A percentile compares a stretch with the other conserved stretches of the same genome.
Conservation (phyloP, 2,888 invertebrate species). For the Meloe dianella region DNA sequence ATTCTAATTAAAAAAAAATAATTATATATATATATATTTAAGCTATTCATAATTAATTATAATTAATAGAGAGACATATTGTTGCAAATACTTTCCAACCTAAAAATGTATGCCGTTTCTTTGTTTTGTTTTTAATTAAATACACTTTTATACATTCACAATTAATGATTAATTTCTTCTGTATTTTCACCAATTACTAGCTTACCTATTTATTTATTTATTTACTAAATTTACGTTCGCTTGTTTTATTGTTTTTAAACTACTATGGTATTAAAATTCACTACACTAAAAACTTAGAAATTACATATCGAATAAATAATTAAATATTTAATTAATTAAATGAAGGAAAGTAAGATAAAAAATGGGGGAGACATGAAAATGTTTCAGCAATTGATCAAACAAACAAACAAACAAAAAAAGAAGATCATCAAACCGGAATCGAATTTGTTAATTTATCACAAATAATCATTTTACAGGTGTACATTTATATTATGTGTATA, state of each 20-base stretch:
- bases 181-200: slow-evolving; percentile 8
- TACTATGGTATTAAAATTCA: slow-evolving; percentile 14
- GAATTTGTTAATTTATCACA: neutral
- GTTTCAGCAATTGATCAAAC: neutral
- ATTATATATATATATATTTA: no score
- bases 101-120: neutral
- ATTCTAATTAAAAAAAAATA: neutral
- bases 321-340: slow-evolving; percentile 18
- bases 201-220: slow-evolving; percentile 2
- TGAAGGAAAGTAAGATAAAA: slow-evolving; percentile 7
- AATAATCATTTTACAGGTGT: neutral
- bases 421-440: neutral
- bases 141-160: slow-evolving; percentile 34
- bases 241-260: neutral
- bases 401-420: neutral
- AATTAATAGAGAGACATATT: slow-evolving; percentile 31
- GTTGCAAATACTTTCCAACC: slow-evolving; percentile 18
- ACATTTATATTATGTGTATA: neutral
- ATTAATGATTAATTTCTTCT: slow-evolving; percentile 21
- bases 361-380: neutral
- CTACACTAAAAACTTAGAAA: slow-evolving; percentile 25
- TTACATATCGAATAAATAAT: slow-evolving; percentile 22
- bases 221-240: slow-evolving; percentile 25
- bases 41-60: slow-evolving; percentile 5
- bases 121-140: slow-evolving; percentile 23